Evolutionary conservation across 2,888 invertebrate species (phyloP), one percentile per base, ranked within the genome.

Genomic region (Amphiduros pacificus): DNA sequence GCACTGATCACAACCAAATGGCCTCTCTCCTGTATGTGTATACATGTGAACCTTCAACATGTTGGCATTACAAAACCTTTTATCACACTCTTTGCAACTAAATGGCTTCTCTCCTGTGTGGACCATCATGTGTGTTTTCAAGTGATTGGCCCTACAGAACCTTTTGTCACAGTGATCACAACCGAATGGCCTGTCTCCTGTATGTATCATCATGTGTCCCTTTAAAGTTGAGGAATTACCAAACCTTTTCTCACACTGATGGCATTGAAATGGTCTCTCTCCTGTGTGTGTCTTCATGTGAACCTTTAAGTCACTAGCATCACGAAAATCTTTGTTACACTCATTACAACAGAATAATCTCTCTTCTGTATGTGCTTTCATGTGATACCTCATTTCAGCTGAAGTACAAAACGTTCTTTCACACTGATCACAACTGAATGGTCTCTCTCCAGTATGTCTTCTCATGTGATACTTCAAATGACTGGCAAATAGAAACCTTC

Each of bases 261-360:
- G 11, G 28, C 57, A 57, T 4, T 6, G 5, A 20, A 49, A 48
- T 17, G 57, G 57, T 22, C 29, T 57, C 49, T 57, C 49, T 29
- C 57, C 57, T 17, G 31, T 49, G 57, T 57, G 57, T 28, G 31
- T 57, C 28, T 9, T 28, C 29, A 49, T 49, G 50, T 57, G 57
- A 6, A 4, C 2, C 3, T 2, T 48, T 2, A 57, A 26, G 29
- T 48, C 20, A 2, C 31, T n/a, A 5, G 9, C 2, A 20, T 26
- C 17, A 9, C 31, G 22, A 32, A 57, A 57, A 22, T 28, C 29
- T 17, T 44, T 48, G 9, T 31, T 31, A 32, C 57, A 57, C 9
- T 29, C 29, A 29, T 2, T 2, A 57, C 57, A 57, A n/a, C 24
- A 14, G 22, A 24, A 36, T 2, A 28, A 28, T 28, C 28, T 57